Evolutionary conservation across 2,888 invertebrate species (phyloP).

Genomic region (Germaria angustata): DNA sequence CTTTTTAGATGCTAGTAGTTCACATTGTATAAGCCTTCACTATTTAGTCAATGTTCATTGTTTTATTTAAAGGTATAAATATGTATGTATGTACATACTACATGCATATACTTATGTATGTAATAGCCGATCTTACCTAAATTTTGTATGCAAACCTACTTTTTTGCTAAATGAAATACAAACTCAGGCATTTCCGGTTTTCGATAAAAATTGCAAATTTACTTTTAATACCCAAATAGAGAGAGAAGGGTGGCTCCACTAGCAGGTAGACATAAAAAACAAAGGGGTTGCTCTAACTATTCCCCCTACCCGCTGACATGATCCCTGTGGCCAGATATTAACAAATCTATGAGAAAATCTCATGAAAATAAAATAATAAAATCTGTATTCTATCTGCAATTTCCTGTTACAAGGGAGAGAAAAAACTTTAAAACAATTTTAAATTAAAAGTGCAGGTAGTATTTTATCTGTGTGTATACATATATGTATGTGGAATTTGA

Average conservation of each 20-base stretch:
- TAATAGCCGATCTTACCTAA: too few relatives aligned
- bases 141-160: too few relatives aligned
- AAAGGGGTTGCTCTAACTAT: conserved; percentile 48
- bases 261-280: conserved; percentile 30
- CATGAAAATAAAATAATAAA: background rate
- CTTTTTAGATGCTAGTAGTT: too few relatives aligned
- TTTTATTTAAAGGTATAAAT: too few relatives aligned
- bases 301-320: conserved; percentile 24
- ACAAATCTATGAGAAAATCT: conserved; percentile 35
- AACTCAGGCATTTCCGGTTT: conserved; percentile 42
- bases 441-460: conserved; percentile 53
- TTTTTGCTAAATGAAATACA: background rate
- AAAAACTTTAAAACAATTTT: background rate
- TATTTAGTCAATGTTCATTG: too few relatives aligned
- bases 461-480: conserved; percentile 46
- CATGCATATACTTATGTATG: background rate
- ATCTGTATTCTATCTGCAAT: conserved; percentile 39
- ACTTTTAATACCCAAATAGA: background rate
- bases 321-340: background rate
- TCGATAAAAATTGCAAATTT: background rate
- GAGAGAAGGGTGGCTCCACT: conserved; percentile 50
- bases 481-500: background rate
- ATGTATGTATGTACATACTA: too few relatives aligned
- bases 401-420: conserved; percentile 60
- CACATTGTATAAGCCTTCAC: too few relatives aligned